phyloP scores from a whole-genome alignment of 1,140 invertebrate species.

The Onthophagus taurus region DNA sequence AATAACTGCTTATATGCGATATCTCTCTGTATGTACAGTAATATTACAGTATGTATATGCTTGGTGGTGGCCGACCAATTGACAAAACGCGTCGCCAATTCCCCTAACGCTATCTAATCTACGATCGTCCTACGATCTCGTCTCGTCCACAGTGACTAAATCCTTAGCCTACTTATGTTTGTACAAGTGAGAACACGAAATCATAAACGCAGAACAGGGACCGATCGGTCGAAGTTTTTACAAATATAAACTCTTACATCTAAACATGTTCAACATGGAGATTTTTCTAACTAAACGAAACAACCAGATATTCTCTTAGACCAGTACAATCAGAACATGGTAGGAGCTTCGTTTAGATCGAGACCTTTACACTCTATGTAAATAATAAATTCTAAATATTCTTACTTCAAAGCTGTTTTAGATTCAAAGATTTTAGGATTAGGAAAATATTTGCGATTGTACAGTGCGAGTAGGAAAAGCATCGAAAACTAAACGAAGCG shows the following conservation, averaged over 20 bases:
- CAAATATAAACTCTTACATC: conserved; percentile 22
- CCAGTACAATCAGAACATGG: neutral
- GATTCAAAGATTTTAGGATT: too few relatives aligned
- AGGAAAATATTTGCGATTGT: too few relatives aligned
- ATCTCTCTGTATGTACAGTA: conserved; percentile 31
- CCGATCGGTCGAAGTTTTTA: conserved; percentile 19
- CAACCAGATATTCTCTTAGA: conserved; percentile 1
- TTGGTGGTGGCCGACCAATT: neutral
- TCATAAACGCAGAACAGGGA: conserved; percentile 13
- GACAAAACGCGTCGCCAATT: neutral
- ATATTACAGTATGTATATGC: conserved; percentile 29
- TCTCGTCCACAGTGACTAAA: too few relatives aligned
- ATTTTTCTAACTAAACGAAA: conserved; percentile 13
- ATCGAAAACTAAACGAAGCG: too few relatives aligned
- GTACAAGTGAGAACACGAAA: conserved; percentile 16
- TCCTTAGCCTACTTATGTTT: conserved; percentile 19
- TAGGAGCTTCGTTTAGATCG: too few relatives aligned
- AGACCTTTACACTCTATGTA: too few relatives aligned
- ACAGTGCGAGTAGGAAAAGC: too few relatives aligned
- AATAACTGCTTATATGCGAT: conserved; percentile 21
- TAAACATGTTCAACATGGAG: conserved; percentile 25
- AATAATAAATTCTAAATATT: too few relatives aligned
- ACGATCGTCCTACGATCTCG: too few relatives aligned
- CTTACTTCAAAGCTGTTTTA: too few relatives aligned
- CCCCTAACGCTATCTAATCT: too few relatives aligned